phyloP scores from a whole-genome alignment of 2,113 vertebrate species.

The Paralichthys olivaceus region DNA sequence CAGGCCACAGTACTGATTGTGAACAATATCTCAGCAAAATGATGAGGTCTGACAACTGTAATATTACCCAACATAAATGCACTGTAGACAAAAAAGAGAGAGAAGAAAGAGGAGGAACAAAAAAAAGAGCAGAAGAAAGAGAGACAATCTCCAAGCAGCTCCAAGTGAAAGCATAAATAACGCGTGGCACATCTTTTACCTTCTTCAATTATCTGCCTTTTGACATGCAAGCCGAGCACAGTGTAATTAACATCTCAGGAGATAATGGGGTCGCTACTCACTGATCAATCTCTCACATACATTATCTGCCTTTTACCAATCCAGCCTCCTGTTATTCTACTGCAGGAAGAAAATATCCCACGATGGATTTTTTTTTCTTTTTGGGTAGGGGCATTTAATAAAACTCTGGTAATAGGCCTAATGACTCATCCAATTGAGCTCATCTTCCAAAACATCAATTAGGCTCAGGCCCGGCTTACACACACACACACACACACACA shows the following conservation, averaged over 20 bases:
- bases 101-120: constrained; percentile 23
- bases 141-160: constrained; percentile 66
- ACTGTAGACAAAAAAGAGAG: constrained; percentile 52
- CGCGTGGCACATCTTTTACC: constrained; percentile 82
- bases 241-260: constrained; percentile 87
- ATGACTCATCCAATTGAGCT: constrained; percentile 72
- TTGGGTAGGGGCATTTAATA: constrained; percentile 65
- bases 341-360: constrained; percentile 50
- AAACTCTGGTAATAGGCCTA: constrained; percentile 65
- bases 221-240: constrained; percentile 84
- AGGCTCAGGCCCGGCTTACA: constrained; percentile 38
- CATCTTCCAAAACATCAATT: constrained; percentile 72
- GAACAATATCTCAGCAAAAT: constrained; percentile 71
- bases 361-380: constrained; percentile 36
- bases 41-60: constrained; percentile 73
- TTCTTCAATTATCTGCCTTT: constrained; percentile 87
- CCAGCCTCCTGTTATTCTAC: constrained; percentile 69
- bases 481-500: constrained; percentile 15
- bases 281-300: constrained; percentile 86
- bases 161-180: constrained; percentile 84
- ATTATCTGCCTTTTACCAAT: constrained; percentile 82
- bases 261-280: constrained; percentile 86
- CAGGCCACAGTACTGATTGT: constrained; percentile 40
- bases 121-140: constrained; percentile 26
- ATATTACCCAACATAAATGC: constrained; percentile 79